Base-by-base conservation (phyloP, 2,113 vertebrate genomes). In the Beaufortia kweichowensis region DNA sequence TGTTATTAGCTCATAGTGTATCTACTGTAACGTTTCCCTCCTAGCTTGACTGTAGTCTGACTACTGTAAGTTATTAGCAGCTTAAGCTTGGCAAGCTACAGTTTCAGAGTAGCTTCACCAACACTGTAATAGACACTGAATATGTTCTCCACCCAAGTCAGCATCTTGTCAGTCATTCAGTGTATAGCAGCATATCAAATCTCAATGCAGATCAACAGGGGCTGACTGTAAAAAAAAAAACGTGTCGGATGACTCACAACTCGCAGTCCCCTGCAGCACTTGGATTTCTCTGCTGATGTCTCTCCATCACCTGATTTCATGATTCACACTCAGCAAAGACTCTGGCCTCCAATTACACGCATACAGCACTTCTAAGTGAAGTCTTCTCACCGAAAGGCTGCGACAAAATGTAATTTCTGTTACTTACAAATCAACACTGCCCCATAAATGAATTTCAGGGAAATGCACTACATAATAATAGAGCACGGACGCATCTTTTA, bases 161-260 rank as follows among this genome's bases (percentile, higher is more conserved):
- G 65, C 46, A 80, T 41, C 56, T 19, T 75, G 64, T 68, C 66
- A 76, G 66, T 75, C 59, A 56, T 65, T 72, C 41, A 73, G 69
- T 61, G 43, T 67, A 63, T 77, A 80, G 65, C 56, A 62, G 46
- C 63, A 77, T 63, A 41, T 77, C 64, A 65, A 39, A 64, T 55
- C 70, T 24, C 61, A 79, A 39, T 53, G 31, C 33, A 61, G 46
- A 56, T 48, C 70, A 73, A 71, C 67, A 64, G 31, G 46, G 24
- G 46, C 61, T 77, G 15, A 17, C 39, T 23, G 39, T 53, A 31
- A 19, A 41, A 75, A 53, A 28, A n/a, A 74, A 53, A 69, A n/a
- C n/a, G 74, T 70, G 76, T 23, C 55, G 21, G 39, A 60, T 76
- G 72, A 79, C 57, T 79, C 56, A 75, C 57, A 61, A 78, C 56